Base-by-base conservation (phyloP, 2,888 invertebrate genomes). In the Noctuana brunneofusca region DNA sequence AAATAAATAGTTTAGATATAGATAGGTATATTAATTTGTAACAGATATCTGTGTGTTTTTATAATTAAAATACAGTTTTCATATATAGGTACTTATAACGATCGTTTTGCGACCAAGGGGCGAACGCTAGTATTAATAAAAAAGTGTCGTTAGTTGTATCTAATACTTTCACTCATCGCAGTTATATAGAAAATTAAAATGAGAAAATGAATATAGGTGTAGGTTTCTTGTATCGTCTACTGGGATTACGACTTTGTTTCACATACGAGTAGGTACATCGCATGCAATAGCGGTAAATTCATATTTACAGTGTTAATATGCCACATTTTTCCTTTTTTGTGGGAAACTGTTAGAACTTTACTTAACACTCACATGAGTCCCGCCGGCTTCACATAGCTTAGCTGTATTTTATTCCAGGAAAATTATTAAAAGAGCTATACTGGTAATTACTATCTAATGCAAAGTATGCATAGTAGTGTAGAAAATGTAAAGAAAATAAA, bases 241-340 rank as follows among this genome's bases (percentile, higher is more conserved):
- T 27, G 50, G 50, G 22, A 18, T 53, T 53, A 35, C 24, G 5
- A 30, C 11, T 57, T 35, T 9, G n/a, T 27, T 41, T 58, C 38
- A 27, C 38, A 41, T 38, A 48, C 14, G 38, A 38, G 38, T n/a
- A n/a, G n/a, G n/a, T 14, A 38, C 49, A n/a, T 41, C 12, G 49
- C 49, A 12, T 6, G n/a, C 12, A 43, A 20, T 55, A 62, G 41
- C 62, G 55, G 55, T 55, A 53, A 43, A 55, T 48, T 58, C 20
- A 48, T 60, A n/a, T 54, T 54, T 48, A 48, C 48, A 62, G 53
- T 54, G 60, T 55, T 48, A 55, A 55, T 27, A 30, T 30, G 49
- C 24, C 20, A 49, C 55, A 49, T 62, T 62, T 52, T 49, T 38
- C 46, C 62, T 60, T 60, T 60, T 60, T 62, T 55, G 27, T 62